A percentile compares a stretch with the other conserved stretches of the same genome.
phyloP scores from a whole-genome alignment of 2,888 invertebrate species.

The Eristalinus aeneus region DNA sequence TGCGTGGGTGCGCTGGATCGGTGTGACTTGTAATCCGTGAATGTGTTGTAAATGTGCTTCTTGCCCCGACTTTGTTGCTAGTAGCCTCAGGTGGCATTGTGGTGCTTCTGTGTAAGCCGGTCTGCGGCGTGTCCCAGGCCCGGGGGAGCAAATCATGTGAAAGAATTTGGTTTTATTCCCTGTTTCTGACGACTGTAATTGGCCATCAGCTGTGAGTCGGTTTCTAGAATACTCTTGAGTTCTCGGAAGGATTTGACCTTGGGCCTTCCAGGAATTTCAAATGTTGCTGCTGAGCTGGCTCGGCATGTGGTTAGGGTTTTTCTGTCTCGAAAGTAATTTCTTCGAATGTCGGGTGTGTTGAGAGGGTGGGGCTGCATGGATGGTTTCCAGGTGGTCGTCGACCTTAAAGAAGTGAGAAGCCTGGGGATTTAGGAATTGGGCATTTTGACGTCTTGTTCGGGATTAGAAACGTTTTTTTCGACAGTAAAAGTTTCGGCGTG shows the following conservation, averaged over 20 bases:
- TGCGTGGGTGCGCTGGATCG: slow-evolving; percentile 7
- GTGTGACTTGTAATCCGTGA: slow-evolving; percentile 54
- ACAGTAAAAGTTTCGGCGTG: too few relatives aligned
- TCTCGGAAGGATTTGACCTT: not conserved
- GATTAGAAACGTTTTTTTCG: too few relatives aligned
- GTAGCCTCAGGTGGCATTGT: slow-evolving; percentile 41
- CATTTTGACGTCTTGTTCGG: not conserved
- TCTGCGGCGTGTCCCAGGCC: slow-evolving; percentile 10
- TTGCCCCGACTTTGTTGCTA: not conserved
- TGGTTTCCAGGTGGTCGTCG: not conserved
- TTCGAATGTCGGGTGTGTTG: not conserved
- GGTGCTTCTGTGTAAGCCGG: slow-evolving; percentile 42
- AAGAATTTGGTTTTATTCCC: slow-evolving; percentile 1
- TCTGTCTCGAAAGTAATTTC: not conserved
- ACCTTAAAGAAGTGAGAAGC: too few relatives aligned
- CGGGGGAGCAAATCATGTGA: slow-evolving; percentile 48
- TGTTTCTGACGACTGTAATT: not conserved
- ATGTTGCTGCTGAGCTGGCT: not conserved
- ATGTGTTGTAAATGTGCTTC: slow-evolving; percentile 22
- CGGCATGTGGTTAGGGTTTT: not conserved
- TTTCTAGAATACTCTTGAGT: not conserved
- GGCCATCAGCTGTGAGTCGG: not conserved
- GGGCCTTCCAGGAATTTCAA: not conserved
- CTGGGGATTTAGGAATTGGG: not conserved
- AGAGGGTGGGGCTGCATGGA: not conserved